Percentiles rank a stretch among this genome's conserved stretches.
Conservation (phyloP, 2,797 vertebrate genomes). For the Telmatherina bonti region DNA sequence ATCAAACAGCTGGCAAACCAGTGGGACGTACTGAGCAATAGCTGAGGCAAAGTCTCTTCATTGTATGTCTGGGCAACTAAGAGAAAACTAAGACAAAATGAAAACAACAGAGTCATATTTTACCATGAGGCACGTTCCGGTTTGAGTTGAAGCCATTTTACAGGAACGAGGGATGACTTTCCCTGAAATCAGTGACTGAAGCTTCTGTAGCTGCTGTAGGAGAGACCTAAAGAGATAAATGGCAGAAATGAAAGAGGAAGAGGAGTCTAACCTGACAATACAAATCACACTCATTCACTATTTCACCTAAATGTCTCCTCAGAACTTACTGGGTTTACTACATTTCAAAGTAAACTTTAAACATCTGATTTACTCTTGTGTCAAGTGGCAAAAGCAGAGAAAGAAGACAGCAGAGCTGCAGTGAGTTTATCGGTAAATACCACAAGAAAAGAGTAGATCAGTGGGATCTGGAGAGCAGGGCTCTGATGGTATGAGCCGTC, state of each 20-base stretch:
- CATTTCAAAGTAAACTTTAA: neutral
- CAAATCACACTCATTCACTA: neutral
- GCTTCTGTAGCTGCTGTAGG: conserved; percentile 97
- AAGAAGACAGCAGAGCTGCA: neutral
- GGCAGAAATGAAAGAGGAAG: neutral
- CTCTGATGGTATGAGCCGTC: conserved; percentile 70
- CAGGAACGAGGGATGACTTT: conserved; percentile 92
- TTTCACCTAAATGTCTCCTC: conserved; percentile 7
- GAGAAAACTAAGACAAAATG: neutral
- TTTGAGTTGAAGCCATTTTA: conserved; percentile 98
- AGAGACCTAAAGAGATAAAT: conserved; percentile 85
- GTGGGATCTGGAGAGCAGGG: conserved; percentile 77
- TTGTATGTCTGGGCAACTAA: neutral
- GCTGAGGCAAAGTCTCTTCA: neutral
- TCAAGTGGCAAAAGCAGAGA: neutral
- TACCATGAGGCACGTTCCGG: conserved; percentile 98
- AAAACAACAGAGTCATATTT: conserved; percentile 1
- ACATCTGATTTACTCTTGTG: conserved; percentile 14
- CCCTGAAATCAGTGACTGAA: conserved; percentile 93
- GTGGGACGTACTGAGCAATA: neutral
- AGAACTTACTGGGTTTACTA: neutral
- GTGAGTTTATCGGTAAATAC: conserved; percentile 12
- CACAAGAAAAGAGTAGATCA: neutral
- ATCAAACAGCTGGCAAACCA: neutral
- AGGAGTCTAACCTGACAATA: too few relatives aligned